Evolutionary conservation across 2,113 vertebrate species (phyloP), one percentile per base, ranked within the genome.

Genomic region (Chaetura pelagica): DNA sequence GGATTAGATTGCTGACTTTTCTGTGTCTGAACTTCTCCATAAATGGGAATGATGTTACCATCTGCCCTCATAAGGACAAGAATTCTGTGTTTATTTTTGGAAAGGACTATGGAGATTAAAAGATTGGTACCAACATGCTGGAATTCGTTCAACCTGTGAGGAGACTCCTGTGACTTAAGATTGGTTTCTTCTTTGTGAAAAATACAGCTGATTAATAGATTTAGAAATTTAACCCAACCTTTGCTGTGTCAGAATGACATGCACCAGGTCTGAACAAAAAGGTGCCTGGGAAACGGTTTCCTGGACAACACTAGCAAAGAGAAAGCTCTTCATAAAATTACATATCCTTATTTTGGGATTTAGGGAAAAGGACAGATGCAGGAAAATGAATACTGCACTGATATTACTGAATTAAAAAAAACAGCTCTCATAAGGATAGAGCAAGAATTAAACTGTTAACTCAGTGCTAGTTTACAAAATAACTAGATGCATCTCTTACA

Each of bases 231-330:
- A 86, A 88, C 55, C 55, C 72, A 91, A 9, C 51, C 18, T 77
- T 91, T 42, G 11, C 67, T 61, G 34, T 93, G 51, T 91, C 90
- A 91, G 55, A 91, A 58, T 80, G 82, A 80, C 46, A 89, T 52
- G 34, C 51, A 32, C 66, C 51, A 54, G 63, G 6, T 76, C 78
- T 85, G 75, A 84, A 84, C 71, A 95, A 55, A 86, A 35, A 91
- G 73, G 61, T 89, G 62, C 35, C 89, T 87, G 84, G 89, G 74
- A 95, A 93, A 55, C 16, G 10, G 84, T 95, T 94, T 97, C 78
- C 84, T 89, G 87, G 93, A 93, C 93, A 93, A 64, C 80, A 81
- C 29, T 35, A 81, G 54, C 51, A 62, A 71, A 85, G 54, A 88
- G 42, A 85, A 71, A 86, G 23, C 48, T 93, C 38, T 88, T 94